Evolutionary conservation across 2,113 vertebrate genomes (phyloP).

Genomic region (Triplophysa tibetana): DNA sequence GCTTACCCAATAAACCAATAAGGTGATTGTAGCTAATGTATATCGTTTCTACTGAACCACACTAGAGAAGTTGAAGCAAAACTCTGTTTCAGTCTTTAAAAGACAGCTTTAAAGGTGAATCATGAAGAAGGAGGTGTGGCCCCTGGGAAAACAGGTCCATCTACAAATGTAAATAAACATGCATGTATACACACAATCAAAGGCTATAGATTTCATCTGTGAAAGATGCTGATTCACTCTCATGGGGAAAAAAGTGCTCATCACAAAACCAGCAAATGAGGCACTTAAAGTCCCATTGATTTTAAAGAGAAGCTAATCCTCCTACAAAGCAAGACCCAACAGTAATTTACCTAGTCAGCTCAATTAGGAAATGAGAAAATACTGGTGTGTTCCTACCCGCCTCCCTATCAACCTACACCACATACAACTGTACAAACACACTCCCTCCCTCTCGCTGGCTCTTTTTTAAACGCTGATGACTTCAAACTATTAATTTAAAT

Average conservation of each 20-base stretch:
- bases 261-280: conserved; percentile 47
- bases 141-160: conserved; percentile 2
- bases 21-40: background rate
- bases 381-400: conserved; percentile 56
- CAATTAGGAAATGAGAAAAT: conserved; percentile 75
- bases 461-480: background rate
- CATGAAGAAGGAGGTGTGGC: background rate
- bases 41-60: background rate
- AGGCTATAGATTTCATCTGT: conserved; percentile 43
- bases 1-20: no score
- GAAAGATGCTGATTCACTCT: conserved; percentile 68
- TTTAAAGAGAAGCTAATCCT: conserved; percentile 65
- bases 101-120: background rate
- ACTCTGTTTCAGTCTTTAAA: conserved; percentile 17
- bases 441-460: background rate
- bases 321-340: conserved; percentile 50
- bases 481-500: background rate
- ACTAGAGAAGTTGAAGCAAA: background rate
- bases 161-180: conserved; percentile 5
- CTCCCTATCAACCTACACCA: conserved; percentile 38
- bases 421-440: conserved; percentile 1
- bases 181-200: conserved; percentile 32
- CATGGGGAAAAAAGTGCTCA: conserved; percentile 49
- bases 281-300: conserved; percentile 68
- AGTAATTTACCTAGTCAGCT: conserved; percentile 73